Evolutionary conservation across 53 echinoderm and acorn worm genomes (phyloP).

Genomic region (Stichopus horrens): DNA sequence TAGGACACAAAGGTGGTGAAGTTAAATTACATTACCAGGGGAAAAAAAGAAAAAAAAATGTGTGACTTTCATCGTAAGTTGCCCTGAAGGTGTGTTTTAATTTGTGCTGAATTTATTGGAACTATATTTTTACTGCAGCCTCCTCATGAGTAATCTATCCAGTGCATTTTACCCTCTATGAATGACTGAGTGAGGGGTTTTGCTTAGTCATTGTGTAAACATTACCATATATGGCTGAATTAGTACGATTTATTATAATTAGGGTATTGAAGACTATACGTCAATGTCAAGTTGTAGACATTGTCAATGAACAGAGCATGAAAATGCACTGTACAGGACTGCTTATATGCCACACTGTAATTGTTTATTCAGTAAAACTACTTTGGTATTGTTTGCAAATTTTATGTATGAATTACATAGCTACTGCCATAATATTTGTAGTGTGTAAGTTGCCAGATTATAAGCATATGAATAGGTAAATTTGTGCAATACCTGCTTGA

Average conservation of each 20-base stretch:
- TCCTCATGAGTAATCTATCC: not conserved
- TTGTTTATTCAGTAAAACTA: no score
- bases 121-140: not conserved
- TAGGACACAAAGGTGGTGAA: no score
- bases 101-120: not conserved
- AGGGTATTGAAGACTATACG: not conserved
- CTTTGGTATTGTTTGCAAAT: no score
- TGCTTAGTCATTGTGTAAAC: constrained; percentile 17
- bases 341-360: no score
- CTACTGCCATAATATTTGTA: no score
- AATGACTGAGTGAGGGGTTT: not conserved
- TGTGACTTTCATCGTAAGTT: not conserved
- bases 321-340: no score
- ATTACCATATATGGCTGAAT: constrained; percentile 24
- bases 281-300: no score
- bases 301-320: no score
- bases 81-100: not conserved
- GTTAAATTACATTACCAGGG: not conserved
- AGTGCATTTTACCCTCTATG: not conserved
- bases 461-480: no score
- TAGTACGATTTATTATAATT: not conserved
- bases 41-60: not conserved
- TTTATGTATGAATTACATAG: no score
- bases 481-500: no score
- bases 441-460: no score